Conservation (phyloP, 2,113 vertebrate genomes). For the Arizona elegans region DNA sequence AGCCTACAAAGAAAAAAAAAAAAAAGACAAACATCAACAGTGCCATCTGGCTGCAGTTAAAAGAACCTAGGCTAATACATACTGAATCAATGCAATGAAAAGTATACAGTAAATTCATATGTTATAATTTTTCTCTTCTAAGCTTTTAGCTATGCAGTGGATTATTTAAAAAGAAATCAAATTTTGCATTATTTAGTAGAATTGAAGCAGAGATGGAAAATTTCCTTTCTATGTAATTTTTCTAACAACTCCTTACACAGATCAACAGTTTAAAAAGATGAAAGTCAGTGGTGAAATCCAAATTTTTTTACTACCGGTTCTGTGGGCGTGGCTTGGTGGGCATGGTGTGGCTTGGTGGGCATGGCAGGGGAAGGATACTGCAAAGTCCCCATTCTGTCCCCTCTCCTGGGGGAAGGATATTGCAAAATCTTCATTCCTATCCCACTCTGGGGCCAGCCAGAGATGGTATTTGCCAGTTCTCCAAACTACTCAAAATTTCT, state of each 20-base stretch:
- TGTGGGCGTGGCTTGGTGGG: too few relatives aligned
- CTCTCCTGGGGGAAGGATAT: too few relatives aligned
- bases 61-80: conserved; percentile 6
- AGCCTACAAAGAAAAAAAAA: conserved; percentile 77
- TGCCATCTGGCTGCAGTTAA: conserved; percentile 74
- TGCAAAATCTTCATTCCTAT: too few relatives aligned
- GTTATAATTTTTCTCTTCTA: background rate
- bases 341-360: too few relatives aligned
- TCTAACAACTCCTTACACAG: background rate
- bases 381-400: too few relatives aligned
- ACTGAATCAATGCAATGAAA: background rate
- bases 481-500: too few relatives aligned
- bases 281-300: background rate
- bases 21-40: conserved; percentile 70
- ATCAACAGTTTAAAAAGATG: background rate
- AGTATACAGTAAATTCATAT: background rate
- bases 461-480: too few relatives aligned
- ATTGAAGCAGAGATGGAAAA: background rate
- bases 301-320: too few relatives aligned
- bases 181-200: background rate
- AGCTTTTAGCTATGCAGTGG: background rate
- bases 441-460: too few relatives aligned
- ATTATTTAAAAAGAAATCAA: background rate
- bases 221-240: background rate
- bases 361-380: too few relatives aligned